Evolutionary conservation across 1,140 invertebrate species (phyloP), one percentile per base, ranked within the genome.

Genomic region (Fopius arisanus): DNA sequence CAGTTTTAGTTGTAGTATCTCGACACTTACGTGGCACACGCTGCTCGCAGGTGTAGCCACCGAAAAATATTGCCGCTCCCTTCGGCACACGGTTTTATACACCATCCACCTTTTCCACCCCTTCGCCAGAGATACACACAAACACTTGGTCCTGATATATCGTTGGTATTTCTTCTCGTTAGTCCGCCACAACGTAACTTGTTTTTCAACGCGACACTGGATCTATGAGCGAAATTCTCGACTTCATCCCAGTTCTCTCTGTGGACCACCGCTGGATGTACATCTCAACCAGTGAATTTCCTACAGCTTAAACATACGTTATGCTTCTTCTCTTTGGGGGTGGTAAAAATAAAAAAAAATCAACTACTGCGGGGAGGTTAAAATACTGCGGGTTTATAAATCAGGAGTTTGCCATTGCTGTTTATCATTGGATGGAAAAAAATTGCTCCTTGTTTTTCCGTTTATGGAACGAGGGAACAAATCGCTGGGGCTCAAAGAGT

Each of bases 1-100:
- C 3, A 31, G 19, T 26, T 31, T 31, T 29, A 31, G 14, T 29
- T 67, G 26, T 12, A 28, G 29, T n/a, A 28, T 62, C 28, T 28
- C 37, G 28, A n/a, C 29, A 40, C 21, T 59, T 23, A 59, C 54
- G 54, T 51, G 54, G 48, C 51, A 59, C 51, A 37, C 51, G 51
- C 54, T 70, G 29, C 51, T 70, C 51, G 68, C 68, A 70, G 68
- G 68, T 70, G 68, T 70, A 70, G 48, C 68, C 66, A 67, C 66
- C 51, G 68, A 70, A 70, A 70, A 59, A 70, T 70, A 70, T 70
- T 29, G 51, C 48, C 21, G 31, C 54, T 62, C 7, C 54, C 31
- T 70, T 54, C 21, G 29, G 48, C 48, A 14, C 31, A 6, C 21
- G 16, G 51, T 70, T 70, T 23, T 62, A 40, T 62, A 70, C 54